These are phyloP conservation scores for Addax nasomaculatus DNA, from an alignment of 2,113 vertebrate species.

Conservation along the genomic window DNA sequence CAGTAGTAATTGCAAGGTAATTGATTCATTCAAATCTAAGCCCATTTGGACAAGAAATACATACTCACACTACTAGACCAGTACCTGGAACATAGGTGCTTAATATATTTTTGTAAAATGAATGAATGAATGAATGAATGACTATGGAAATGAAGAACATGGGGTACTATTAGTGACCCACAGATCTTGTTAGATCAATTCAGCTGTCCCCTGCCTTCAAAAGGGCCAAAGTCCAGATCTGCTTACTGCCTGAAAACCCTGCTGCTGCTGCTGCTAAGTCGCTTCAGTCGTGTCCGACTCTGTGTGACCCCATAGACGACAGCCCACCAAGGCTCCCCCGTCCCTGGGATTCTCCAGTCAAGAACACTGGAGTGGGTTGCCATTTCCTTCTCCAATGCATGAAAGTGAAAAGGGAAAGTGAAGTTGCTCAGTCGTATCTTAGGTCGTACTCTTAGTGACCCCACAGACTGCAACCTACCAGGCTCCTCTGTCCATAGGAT, in stretches of 20 bases:
- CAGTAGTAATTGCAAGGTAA: not conserved
- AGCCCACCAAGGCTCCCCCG: no score
- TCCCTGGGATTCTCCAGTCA: no score
- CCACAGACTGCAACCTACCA: no score
- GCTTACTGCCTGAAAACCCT: not conserved
- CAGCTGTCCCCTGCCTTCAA: not conserved
- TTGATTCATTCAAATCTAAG: not conserved
- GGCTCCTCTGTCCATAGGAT: no score
- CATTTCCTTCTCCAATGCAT: no score
- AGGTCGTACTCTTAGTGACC: no score
- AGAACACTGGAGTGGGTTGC: no score
- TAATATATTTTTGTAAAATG: not conserved
- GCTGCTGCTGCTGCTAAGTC: no score
- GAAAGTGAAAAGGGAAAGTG: no score
- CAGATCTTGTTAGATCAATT: not conserved
- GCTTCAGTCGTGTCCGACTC: no score
- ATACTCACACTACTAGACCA: not conserved
- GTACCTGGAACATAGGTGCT: not conserved
- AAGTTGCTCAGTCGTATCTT: no score
- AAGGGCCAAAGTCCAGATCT: not conserved
- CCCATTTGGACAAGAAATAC: not conserved
- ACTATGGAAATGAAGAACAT: not conserved
- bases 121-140: not conserved
- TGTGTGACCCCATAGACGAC: no score
- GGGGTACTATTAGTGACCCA: not conserved